These are phyloP conservation scores for Otis tarda DNA, from an alignment of 2,113 vertebrate genomes.

Conservation along the genomic window DNA sequence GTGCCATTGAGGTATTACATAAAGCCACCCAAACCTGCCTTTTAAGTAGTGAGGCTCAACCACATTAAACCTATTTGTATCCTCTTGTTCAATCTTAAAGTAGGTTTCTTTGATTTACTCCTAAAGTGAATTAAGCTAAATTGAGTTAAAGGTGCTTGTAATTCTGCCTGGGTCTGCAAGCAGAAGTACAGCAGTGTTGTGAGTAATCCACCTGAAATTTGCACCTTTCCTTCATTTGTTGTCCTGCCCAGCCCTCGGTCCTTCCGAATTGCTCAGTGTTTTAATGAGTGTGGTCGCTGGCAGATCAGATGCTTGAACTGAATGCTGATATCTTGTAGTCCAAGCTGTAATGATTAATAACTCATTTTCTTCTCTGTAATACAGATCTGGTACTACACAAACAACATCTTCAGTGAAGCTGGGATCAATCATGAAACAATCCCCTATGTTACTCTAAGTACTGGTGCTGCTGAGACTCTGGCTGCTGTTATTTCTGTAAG, in stretches of 20 bases:
- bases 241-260: rapidly evolving
- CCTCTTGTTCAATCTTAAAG: neutral
- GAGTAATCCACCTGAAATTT: neutral
- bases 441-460: constrained; percentile 91
- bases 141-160: constrained; percentile 11
- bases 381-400: constrained; percentile 98
- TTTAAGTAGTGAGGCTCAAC: neutral
- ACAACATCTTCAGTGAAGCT: constrained; percentile 83
- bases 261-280: neutral
- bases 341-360: neutral
- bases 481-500: constrained; percentile 91
- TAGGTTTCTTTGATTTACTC: constrained; percentile 27
- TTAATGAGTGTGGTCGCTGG: neutral
- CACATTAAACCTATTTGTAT: neutral
- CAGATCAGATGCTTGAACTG: neutral
- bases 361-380: neutral
- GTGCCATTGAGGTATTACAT: neutral
- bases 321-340: neutral
- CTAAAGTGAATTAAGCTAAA: constrained; percentile 11
- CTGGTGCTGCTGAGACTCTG: constrained; percentile 85
- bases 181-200: neutral
- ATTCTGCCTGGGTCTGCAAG: constrained; percentile 4
- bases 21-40: neutral
- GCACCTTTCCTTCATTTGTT: neutral
- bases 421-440: constrained; percentile 79